These are phyloP conservation scores for Hypanus sabinus DNA, from an alignment of 2,113 vertebrate species.

Conservation along the genomic window DNA sequence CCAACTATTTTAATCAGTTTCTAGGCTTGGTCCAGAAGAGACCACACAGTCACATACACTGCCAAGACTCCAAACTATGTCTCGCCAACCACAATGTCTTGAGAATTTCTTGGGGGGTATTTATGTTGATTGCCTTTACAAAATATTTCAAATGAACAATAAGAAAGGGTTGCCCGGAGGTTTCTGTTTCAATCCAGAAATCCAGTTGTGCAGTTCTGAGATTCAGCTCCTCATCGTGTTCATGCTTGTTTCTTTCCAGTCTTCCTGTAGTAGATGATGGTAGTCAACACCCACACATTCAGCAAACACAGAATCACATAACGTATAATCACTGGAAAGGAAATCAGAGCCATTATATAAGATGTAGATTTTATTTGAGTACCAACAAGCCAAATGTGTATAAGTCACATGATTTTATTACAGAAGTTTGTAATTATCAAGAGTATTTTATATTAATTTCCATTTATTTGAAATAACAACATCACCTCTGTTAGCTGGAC, in stretches of 20 bases:
- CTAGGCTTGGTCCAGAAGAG: not conserved
- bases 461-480: not conserved
- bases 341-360: conserved; percentile 24
- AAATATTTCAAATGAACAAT: not conserved
- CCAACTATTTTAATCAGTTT: not conserved
- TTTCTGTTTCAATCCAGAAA: not conserved
- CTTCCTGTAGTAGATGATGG: conserved; percentile 69
- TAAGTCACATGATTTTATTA: not conserved
- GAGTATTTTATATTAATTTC: not conserved
- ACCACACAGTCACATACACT: no score
- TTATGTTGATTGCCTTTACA: not conserved
- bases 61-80: not conserved
- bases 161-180: not conserved
- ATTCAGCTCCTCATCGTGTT: not conserved
- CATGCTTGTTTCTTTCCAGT: conserved; percentile 50
- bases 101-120: not conserved
- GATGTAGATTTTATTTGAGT: not conserved
- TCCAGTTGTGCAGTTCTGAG: not conserved
- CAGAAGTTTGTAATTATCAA: not conserved
- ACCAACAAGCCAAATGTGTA: not conserved
- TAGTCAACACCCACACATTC: conserved; percentile 78
- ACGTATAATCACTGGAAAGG: conserved; percentile 69
- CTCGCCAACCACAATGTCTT: not conserved
- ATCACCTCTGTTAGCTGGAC: not conserved
- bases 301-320: conserved; percentile 72